A percentile compares a stretch with the other conserved stretches of the same genome.
These are phyloP conservation scores for Myiothlypis chrysogaster DNA, from an alignment of 2,797 vertebrate genomes.

Conservation along the genomic window DNA sequence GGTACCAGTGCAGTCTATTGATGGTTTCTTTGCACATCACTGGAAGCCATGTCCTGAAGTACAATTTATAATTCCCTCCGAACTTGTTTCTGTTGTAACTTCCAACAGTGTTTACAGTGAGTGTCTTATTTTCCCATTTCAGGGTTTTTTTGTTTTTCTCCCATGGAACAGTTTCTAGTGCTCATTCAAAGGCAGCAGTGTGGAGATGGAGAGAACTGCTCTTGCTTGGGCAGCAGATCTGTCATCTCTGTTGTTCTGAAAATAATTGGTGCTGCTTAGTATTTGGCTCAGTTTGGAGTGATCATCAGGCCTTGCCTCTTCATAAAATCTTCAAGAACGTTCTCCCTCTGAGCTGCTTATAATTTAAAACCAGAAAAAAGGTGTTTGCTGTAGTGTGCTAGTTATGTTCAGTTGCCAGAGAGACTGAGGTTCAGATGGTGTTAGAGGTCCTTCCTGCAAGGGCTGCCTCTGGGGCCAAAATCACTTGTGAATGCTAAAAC, in stretches of 20 bases:
- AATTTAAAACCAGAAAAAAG: not conserved
- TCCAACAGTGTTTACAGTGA: not conserved
- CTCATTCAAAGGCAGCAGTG: not conserved
- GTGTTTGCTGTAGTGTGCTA: rapidly evolving
- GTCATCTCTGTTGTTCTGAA: not conserved
- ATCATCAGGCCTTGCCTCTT: not conserved
- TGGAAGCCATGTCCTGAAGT: not conserved
- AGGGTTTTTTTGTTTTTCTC: not conserved
- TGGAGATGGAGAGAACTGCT: not conserved
- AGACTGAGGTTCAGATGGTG: rapidly evolving
- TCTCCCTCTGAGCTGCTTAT: not conserved
- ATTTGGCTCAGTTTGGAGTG: not conserved
- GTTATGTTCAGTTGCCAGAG: rapidly evolving
- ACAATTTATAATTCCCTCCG: not conserved
- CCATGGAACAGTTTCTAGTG: not conserved
- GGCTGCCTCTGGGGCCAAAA: not conserved
- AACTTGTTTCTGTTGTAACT: not conserved
- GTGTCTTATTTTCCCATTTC: not conserved
- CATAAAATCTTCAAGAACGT: not conserved
- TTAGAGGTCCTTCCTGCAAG: not conserved
- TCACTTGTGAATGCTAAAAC: not conserved
- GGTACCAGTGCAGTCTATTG: rapidly evolving
- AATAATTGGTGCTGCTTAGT: not conserved
- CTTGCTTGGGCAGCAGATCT: not conserved
- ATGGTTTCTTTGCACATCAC: not conserved